These are phyloP conservation scores for Cyanoramphus novaezelandiae DNA, from an alignment of 2,113 vertebrate species.

Conservation along the genomic window DNA sequence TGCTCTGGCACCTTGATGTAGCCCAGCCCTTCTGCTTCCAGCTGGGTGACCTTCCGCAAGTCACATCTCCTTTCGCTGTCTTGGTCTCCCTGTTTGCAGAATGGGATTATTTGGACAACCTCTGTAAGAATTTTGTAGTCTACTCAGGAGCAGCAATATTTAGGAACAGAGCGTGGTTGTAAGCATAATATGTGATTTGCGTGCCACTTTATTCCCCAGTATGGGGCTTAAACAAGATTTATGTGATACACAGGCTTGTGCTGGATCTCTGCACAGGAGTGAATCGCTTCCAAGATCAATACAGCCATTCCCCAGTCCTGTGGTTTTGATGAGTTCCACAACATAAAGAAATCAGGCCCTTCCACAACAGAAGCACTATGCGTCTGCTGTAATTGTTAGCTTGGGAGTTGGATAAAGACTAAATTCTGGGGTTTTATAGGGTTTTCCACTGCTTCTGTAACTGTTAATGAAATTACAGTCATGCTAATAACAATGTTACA, in stretches of 20 bases:
- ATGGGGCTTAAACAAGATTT: background rate
- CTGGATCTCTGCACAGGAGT: conserved; percentile 58
- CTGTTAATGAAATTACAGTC: background rate
- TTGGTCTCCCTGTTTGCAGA: background rate
- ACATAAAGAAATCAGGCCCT: background rate
- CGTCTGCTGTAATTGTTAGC: background rate
- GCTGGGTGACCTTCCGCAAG: background rate
- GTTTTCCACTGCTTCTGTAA: background rate
- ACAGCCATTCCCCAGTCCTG: background rate
- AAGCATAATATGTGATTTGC: background rate
- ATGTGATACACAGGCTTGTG: conserved; percentile 23
- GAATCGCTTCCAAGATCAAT: conserved; percentile 16
- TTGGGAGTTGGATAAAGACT: background rate
- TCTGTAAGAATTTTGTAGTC: background rate
- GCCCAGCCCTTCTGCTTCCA: background rate
- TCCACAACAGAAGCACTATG: background rate
- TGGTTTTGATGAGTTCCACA: background rate
- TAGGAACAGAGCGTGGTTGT: background rate
- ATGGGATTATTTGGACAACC: background rate
- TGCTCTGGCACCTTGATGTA: background rate
- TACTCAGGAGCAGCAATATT: background rate
- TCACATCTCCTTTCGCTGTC: background rate
- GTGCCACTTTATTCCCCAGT: background rate
- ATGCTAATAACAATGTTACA: background rate
- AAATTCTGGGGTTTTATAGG: background rate